These are phyloP conservation scores for Diadophis punctatus DNA, from an alignment of 2,113 vertebrate species.

Conservation along the genomic window DNA sequence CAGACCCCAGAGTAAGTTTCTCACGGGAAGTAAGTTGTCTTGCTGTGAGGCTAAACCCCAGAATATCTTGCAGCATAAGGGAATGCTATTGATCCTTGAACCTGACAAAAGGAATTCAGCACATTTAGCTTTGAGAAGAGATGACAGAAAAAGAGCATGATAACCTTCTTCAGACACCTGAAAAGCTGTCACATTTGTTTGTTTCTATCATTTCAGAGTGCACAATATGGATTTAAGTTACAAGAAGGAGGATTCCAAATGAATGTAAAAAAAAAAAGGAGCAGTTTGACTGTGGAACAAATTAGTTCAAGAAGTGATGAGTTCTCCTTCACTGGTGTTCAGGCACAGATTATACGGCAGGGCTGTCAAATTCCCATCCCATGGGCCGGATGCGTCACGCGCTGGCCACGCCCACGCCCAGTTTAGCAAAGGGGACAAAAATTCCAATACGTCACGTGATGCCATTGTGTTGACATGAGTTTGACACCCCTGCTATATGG, in stretches of 20 bases:
- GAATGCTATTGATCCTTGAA: not conserved
- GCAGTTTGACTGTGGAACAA: not conserved
- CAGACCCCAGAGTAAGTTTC: not conserved
- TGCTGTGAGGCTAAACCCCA: not conserved
- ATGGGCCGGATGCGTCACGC: too few relatives aligned
- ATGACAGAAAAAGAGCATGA: not conserved
- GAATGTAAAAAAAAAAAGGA: not conserved
- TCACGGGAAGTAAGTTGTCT: not conserved
- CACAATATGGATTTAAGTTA: not conserved
- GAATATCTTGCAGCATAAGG: not conserved
- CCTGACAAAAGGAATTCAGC: not conserved
- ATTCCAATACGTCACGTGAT: too few relatives aligned
- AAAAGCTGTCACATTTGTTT: not conserved
- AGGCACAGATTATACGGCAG: not conserved
- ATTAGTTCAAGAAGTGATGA: not conserved
- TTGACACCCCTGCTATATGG: not conserved
- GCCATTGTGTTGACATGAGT: too few relatives aligned
- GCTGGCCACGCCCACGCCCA: too few relatives aligned
- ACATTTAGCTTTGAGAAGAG: not conserved
- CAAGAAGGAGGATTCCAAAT: not conserved
- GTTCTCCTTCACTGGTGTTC: not conserved
- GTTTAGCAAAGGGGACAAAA: too few relatives aligned
- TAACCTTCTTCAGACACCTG: not conserved
- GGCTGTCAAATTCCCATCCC: too few relatives aligned
- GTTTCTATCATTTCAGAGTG: not conserved